Percentiles rank a stretch among this genome's conserved stretches.
phyloP scores from a whole-genome alignment of 2,113 vertebrate genomes.

The Atractosteus spatula region DNA sequence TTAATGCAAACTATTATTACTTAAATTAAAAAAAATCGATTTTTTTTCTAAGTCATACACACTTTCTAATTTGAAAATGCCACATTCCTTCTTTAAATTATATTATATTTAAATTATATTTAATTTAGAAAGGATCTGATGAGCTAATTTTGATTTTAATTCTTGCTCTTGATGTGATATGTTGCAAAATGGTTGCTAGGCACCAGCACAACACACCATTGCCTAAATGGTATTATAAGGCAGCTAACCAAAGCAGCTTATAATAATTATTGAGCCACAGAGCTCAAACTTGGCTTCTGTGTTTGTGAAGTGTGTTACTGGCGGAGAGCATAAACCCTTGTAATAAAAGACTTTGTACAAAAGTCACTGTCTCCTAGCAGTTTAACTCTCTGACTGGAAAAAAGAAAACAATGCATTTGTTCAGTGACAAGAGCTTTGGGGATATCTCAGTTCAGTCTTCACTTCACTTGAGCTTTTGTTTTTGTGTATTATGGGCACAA shows the following conservation, averaged over 20 bases:
- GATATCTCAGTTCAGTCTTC: not conserved
- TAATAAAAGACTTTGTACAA: not conserved
- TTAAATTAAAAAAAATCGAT: too few relatives aligned
- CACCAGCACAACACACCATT: not conserved
- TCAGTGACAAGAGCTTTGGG: not conserved
- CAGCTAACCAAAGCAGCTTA: not conserved
- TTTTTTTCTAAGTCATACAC: too few relatives aligned
- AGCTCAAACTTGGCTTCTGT: constrained; percentile 1
- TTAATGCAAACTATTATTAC: too few relatives aligned
- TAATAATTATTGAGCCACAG: not conserved
- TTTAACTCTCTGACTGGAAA: not conserved
- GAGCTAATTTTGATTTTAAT: not conserved
- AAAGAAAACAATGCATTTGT: not conserved
- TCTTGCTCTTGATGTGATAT: constrained; percentile 6
- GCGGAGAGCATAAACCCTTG: not conserved
- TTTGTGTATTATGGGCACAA: not conserved
- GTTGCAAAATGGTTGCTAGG: constrained; percentile 8
- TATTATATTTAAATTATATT: too few relatives aligned
- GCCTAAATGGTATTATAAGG: not conserved
- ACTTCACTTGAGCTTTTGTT: not conserved
- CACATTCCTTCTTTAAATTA: too few relatives aligned
- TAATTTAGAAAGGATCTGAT: not conserved
- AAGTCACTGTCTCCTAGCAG: not conserved
- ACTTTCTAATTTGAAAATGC: too few relatives aligned
- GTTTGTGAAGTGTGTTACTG: not conserved